phyloP scores from a whole-genome alignment of 2,888 invertebrate species.

The Lasioglossum marginatum region DNA sequence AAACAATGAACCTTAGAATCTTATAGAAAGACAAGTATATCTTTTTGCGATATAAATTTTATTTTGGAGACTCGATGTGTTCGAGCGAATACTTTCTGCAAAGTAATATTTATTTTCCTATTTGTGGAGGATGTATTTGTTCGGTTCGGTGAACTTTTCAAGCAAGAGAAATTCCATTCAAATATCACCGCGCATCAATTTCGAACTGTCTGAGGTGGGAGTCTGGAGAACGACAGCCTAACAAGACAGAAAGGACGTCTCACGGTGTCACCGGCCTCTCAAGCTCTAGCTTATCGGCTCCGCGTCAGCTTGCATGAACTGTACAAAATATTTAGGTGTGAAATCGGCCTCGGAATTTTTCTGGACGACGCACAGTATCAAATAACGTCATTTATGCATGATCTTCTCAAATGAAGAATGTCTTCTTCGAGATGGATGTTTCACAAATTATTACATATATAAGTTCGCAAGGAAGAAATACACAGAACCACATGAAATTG shows the following conservation, averaged over 20 bases:
- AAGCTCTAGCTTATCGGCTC: constrained; percentile 25
- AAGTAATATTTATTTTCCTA: not conserved
- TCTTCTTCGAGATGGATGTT: not conserved
- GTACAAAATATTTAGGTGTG: constrained; percentile 52
- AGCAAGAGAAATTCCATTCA: not conserved
- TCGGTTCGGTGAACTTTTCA: not conserved
- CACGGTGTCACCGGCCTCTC: not conserved
- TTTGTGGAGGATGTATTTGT: not conserved
- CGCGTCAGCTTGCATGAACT: constrained; percentile 38
- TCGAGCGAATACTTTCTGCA: not conserved
- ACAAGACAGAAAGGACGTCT: constrained; percentile 30
- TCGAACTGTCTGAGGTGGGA: constrained; percentile 3
- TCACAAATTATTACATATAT: too few relatives aligned
- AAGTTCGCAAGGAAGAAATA: too few relatives aligned
- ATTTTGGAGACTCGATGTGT: not conserved
- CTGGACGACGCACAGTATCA: constrained; percentile 10
- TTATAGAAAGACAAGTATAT: too few relatives aligned
- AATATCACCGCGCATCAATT: constrained; percentile 1
- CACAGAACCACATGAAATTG: too few relatives aligned
- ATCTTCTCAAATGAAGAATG: not conserved
- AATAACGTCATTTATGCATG: too few relatives aligned
- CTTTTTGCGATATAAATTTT: too few relatives aligned
- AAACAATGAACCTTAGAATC: not conserved
- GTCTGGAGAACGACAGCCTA: not conserved
- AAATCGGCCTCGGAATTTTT: constrained; percentile 37